A percentile compares a stretch with the other conserved stretches of the same genome.
phyloP scores from a whole-genome alignment of 2,888 invertebrate species.

The Laspeyria flexula region DNA sequence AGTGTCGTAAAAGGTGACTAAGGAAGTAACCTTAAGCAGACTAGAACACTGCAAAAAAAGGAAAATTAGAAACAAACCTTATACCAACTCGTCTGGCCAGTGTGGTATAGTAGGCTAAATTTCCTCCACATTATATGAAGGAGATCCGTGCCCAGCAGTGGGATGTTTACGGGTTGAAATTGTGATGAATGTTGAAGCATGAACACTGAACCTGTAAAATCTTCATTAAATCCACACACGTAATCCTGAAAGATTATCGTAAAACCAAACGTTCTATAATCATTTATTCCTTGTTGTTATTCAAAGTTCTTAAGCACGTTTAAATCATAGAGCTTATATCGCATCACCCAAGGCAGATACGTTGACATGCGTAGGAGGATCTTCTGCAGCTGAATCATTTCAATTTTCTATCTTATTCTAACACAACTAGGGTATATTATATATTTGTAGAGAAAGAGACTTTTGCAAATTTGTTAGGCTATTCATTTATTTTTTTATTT shows the following conservation, averaged over 20 bases:
- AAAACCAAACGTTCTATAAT: constrained; percentile 5
- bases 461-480: constrained; percentile 21
- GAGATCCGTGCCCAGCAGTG: too few relatives aligned
- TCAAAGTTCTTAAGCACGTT: constrained; percentile 53
- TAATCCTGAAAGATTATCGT: background rate
- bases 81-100: too few relatives aligned
- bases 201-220: too few relatives aligned
- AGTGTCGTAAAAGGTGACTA: too few relatives aligned
- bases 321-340: constrained; percentile 57
- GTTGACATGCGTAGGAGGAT: constrained; percentile 76
- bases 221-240: background rate
- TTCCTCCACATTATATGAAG: too few relatives aligned
- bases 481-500: constrained; percentile 16
- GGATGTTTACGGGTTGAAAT: too few relatives aligned
- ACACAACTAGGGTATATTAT: constrained; percentile 1
- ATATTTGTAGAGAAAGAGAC: background rate
- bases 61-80: too few relatives aligned
- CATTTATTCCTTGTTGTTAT: constrained; percentile 14
- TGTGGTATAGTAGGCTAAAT: too few relatives aligned
- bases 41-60: too few relatives aligned
- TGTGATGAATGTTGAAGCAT: too few relatives aligned
- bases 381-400: constrained; percentile 21
- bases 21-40: too few relatives aligned
- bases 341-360: constrained; percentile 66
- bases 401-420: constrained; percentile 11